A percentile compares a stretch with the other conserved stretches of the same genome.
phyloP scores from a whole-genome alignment of 1,140 invertebrate genomes.

The Zaprionus camerounensis region DNA sequence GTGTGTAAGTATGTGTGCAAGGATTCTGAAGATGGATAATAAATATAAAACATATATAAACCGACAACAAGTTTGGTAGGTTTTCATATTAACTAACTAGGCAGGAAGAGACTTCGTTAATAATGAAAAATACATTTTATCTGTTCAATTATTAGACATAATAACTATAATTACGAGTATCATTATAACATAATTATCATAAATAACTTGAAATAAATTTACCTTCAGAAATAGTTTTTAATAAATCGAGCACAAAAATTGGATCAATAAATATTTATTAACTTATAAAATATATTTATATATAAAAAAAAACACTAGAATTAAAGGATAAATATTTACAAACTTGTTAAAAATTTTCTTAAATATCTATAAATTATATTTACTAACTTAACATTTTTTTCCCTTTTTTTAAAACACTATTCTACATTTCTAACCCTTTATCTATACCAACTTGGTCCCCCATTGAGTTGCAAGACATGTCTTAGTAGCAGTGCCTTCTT shows the following conservation, averaged over 20 bases:
- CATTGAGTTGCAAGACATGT: constrained; percentile 20
- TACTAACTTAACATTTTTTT: not conserved
- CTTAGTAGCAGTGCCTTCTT: constrained; percentile 4
- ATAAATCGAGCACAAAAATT: not conserved
- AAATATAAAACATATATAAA: not conserved
- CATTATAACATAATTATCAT: no score
- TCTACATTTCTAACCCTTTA: not conserved
- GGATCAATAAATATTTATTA: not conserved
- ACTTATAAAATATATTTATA: no score
- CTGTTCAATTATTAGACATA: not conserved
- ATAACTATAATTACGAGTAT: no score
- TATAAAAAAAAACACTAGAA: no score
- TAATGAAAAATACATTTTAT: not conserved
- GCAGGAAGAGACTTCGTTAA: not conserved
- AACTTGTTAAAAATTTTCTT: no score
- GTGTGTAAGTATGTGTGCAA: constrained; percentile 15
- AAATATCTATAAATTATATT: no score
- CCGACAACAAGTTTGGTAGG: not conserved
- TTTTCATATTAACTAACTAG: not conserved
- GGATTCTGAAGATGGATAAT: not conserved
- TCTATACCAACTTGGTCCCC: not conserved
- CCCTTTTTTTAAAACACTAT: not conserved
- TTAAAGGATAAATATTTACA: no score
- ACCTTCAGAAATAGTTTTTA: not conserved
- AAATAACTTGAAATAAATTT: no score